These are phyloP conservation scores for Taenioides sp. DNA, from an alignment of 2,797 vertebrate species.

Conservation along the genomic window DNA sequence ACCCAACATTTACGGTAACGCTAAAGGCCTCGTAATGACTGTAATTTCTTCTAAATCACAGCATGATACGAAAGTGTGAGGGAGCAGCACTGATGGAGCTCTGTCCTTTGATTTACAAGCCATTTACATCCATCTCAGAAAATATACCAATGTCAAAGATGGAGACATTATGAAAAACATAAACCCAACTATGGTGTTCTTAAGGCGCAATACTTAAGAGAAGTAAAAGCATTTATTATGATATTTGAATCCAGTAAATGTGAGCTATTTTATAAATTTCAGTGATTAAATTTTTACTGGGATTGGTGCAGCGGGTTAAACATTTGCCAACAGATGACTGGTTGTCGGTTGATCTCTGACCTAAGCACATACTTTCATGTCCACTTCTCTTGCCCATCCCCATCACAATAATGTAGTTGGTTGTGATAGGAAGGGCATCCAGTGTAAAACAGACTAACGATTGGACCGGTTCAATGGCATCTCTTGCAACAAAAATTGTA, in stretches of 20 bases:
- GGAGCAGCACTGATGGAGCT: constrained; percentile 29
- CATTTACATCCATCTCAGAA: constrained; percentile 34
- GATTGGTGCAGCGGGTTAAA: neutral
- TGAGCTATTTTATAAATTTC: too few relatives aligned
- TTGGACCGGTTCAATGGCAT: neutral
- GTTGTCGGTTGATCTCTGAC: neutral
- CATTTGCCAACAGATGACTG: neutral
- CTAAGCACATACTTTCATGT: neutral
- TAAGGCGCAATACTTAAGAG: neutral
- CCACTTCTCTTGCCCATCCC: neutral
- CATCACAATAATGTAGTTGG: neutral
- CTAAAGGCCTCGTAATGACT: constrained; percentile 38
- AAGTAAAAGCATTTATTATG: neutral
- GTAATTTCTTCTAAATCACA: constrained; percentile 45
- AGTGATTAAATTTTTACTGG: neutral
- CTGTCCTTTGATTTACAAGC: constrained; percentile 41
- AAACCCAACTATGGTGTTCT: neutral
- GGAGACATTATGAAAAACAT: constrained; percentile 10
- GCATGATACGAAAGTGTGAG: constrained; percentile 25
- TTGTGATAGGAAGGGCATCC: neutral
- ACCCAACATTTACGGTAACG: constrained; percentile 23
- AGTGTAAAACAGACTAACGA: neutral
- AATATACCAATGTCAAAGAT: constrained; percentile 1
- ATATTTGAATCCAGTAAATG: neutral
- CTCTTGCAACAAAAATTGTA: neutral